Conservation (phyloP, 2,113 vertebrate species). For the Notarius lentiginosus region DNA sequence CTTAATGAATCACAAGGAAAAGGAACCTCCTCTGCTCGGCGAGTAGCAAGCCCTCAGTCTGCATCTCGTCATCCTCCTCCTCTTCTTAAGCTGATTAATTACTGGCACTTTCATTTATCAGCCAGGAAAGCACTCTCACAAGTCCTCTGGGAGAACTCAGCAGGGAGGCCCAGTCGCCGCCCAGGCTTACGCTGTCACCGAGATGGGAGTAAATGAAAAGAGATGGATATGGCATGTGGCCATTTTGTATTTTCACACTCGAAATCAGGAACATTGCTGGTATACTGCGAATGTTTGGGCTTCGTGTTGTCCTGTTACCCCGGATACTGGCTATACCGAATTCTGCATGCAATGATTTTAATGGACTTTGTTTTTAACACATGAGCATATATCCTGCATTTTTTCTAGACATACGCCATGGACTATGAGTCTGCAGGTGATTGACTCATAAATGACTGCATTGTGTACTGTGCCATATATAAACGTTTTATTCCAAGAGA, state of each 20-base stretch:
- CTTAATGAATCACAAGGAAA: slow-evolving; percentile 56
- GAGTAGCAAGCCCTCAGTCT: slow-evolving; percentile 12
- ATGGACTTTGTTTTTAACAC: neutral
- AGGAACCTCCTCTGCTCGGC: slow-evolving; percentile 19
- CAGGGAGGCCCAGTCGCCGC: slow-evolving; percentile 39
- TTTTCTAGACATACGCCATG: neutral
- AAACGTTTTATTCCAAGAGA: too few relatives aligned
- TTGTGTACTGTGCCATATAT: neutral
- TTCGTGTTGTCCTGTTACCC: neutral
- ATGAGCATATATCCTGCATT: neutral
- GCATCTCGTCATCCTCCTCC: slow-evolving; percentile 29
- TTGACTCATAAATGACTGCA: neutral
- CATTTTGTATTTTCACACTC: neutral
- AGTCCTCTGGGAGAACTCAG: slow-evolving; percentile 49
- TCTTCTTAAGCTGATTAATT: slow-evolving; percentile 60
- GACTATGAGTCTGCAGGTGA: neutral
- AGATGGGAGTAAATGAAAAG: slow-evolving; percentile 19
- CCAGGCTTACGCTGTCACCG: slow-evolving; percentile 26
- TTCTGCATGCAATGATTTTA: neutral
- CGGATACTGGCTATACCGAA: neutral
- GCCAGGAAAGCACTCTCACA: slow-evolving; percentile 50
- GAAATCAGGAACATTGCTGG: neutral
- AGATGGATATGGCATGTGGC: slow-evolving; percentile 1
- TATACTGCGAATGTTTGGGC: neutral
- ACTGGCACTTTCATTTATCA: slow-evolving; percentile 54